Evolutionary conservation across 2,113 vertebrate genomes (phyloP).

Genomic region (Dermatemys mawii): DNA sequence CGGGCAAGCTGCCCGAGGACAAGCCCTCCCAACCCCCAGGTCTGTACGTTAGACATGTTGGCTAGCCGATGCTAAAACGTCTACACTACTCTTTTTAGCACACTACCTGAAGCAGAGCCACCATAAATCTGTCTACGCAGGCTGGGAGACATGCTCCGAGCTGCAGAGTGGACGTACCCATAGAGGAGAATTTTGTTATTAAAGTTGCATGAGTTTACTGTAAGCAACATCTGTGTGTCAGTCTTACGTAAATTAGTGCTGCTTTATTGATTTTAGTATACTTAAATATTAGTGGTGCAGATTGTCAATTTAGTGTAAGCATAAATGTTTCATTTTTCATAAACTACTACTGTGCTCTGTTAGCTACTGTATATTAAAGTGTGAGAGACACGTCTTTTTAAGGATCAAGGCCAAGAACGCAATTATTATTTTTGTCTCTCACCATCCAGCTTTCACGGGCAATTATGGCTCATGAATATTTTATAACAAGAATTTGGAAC

Average conservation of each 20-base stretch:
- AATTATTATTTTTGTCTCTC: conserved; percentile 64
- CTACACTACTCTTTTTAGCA: neutral
- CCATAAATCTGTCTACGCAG: neutral
- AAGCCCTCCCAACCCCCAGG: neutral
- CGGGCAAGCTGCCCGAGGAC: neutral
- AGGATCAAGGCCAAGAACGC: conserved; percentile 48
- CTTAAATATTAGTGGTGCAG: neutral
- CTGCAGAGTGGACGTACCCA: neutral
- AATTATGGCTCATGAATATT: conserved; percentile 73
- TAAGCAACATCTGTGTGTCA: neutral
- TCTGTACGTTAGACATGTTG: neutral
- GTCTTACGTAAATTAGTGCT: neutral
- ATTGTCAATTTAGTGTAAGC: conserved; percentile 17
- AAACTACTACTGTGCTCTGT: conserved; percentile 37
- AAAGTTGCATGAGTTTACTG: neutral
- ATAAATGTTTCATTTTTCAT: conserved; percentile 41
- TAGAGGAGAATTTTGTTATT: neutral
- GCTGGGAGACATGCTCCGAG: neutral
- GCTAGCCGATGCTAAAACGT: neutral
- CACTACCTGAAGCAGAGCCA: neutral
- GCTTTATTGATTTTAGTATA: conserved; percentile 43
- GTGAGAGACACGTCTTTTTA: conserved; percentile 19
- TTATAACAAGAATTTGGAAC: conserved; percentile 64
- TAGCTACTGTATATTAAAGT: conserved; percentile 28
- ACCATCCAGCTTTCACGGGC: conserved; percentile 57